phyloP scores from a whole-genome alignment of 1,140 invertebrate species.

The Lepidurus apus region DNA sequence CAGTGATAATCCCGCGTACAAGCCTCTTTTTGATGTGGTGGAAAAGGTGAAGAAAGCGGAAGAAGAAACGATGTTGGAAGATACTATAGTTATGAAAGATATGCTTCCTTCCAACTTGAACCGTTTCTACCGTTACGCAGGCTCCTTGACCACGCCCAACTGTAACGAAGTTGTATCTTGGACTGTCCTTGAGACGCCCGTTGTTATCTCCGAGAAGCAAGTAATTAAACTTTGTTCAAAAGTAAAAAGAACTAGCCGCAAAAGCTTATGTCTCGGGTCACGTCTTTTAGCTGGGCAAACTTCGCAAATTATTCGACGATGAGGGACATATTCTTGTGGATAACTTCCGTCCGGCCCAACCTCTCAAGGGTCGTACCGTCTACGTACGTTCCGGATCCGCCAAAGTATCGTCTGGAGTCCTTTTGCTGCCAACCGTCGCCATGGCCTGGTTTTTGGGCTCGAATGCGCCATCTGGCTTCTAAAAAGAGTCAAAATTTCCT shows the following conservation, averaged over 20 bases:
- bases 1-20: constrained; percentile 49
- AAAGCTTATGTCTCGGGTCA: no score
- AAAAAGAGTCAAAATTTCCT: neutral
- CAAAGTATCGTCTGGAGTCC: constrained; percentile 13
- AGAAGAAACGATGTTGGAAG: constrained; percentile 38
- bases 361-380: constrained; percentile 39
- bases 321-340: constrained; percentile 40
- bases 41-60: constrained; percentile 41
- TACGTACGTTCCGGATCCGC: constrained; percentile 29
- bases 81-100: constrained; percentile 44
- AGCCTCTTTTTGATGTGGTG: constrained; percentile 47
- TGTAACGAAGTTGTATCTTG: constrained; percentile 67
- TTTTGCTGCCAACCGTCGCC: constrained; percentile 31
- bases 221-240: constrained; percentile 41
- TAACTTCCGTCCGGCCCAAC: constrained; percentile 43
- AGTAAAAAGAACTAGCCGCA: no score
- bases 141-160: constrained; percentile 67
- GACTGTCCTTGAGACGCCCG: constrained; percentile 59
- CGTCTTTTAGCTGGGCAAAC: constrained; percentile 38
- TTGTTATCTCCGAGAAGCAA: constrained; percentile 55
- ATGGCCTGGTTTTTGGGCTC: neutral
- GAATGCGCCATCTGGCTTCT: neutral
- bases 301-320: constrained; percentile 39
- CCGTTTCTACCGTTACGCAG: constrained; percentile 60
- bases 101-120: constrained; percentile 52